Percentiles rank a stretch among this genome's conserved stretches.
Conservation (phyloP, 2,113 vertebrate genomes). For the Neolamprologus ventralis region DNA sequence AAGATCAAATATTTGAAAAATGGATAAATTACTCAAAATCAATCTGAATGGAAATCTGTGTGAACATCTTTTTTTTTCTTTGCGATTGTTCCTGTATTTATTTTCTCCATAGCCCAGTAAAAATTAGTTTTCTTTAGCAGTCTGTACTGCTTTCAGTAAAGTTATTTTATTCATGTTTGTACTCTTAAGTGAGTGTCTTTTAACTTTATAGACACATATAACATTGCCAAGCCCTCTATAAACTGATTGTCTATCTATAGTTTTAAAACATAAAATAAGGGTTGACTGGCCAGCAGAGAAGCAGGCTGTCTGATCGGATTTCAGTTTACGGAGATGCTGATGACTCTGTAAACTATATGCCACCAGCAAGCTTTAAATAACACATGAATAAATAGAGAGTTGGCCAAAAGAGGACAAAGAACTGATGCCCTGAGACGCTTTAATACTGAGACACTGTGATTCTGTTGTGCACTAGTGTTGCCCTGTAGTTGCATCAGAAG, state of each 20-base stretch:
- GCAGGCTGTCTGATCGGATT: neutral
- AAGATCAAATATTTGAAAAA: neutral
- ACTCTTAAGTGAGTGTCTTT: neutral
- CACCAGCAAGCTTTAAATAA: neutral
- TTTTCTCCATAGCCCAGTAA: neutral
- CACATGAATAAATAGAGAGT: neutral
- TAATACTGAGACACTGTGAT: neutral
- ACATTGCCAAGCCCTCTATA: too few relatives aligned
- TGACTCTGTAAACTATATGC: neutral
- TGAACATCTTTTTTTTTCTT: neutral
- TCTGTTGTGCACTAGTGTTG: neutral
- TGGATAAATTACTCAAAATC: neutral
- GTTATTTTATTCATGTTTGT: neutral
- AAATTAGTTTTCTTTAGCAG: neutral
- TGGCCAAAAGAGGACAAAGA: neutral
- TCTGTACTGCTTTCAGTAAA: neutral
- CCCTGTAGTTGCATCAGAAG: constrained; percentile 42
- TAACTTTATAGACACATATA: neutral
- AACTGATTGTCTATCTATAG: too few relatives aligned
- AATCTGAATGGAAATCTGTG: neutral
- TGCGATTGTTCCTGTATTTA: neutral
- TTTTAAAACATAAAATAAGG: neutral
- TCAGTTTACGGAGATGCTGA: neutral
- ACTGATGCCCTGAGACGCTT: neutral
- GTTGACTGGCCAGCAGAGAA: neutral